Evolutionary conservation across 2,797 vertebrate genomes (phyloP).

Genomic region (Fistularia tabacaria): DNA sequence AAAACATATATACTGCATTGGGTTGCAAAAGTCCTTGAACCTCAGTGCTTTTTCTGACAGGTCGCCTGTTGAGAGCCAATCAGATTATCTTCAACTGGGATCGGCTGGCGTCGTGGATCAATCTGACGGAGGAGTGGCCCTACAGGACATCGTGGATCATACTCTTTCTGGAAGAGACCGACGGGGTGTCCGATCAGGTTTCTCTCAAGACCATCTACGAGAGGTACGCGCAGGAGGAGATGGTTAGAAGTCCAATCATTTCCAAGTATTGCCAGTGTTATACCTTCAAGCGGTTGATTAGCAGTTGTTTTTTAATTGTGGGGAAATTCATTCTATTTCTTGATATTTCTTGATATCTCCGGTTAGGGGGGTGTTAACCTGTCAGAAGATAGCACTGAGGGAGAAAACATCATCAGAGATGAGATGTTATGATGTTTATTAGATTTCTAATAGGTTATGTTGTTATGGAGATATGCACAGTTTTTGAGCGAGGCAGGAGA

Average conservation of each 20-base stretch:
- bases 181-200: constrained; percentile 87
- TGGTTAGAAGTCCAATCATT: too few relatives aligned
- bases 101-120: constrained; percentile 96
- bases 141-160: constrained; percentile 98
- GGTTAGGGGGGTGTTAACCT: not conserved
- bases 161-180: constrained; percentile 91
- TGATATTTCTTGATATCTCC: too few relatives aligned
- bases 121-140: constrained; percentile 97
- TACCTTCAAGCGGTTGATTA: too few relatives aligned
- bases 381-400: not conserved
- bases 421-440: not conserved
- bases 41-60: constrained; percentile 58
- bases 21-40: not conserved
- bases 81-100: constrained; percentile 98
- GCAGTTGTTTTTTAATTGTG: too few relatives aligned
- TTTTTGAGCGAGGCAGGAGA: not conserved
- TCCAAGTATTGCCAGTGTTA: too few relatives aligned
- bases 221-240: constrained; percentile 72
- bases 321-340: too few relatives aligned
- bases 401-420: not conserved
- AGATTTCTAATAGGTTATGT: not conserved
- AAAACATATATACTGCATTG: not conserved
- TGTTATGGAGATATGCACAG: not conserved
- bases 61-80: constrained; percentile 92
- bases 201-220: constrained; percentile 93